Conservation (phyloP, 1,140 invertebrate genomes). For the Hycleus phaleratus region DNA sequence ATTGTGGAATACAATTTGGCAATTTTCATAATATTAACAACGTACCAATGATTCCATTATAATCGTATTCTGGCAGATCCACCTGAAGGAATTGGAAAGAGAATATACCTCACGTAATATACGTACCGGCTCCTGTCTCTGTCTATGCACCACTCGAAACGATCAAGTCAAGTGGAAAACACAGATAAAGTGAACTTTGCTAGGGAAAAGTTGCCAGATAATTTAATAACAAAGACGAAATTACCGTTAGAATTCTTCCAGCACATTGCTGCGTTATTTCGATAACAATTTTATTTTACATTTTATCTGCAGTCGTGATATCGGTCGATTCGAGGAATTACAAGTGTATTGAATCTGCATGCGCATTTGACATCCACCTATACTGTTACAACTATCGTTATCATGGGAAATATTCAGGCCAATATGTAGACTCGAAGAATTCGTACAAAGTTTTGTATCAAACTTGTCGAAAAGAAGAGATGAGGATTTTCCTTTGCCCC, state of each 20-base stretch:
- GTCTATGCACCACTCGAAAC: conserved; percentile 1
- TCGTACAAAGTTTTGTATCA: background rate
- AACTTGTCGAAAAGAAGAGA: too few species aligned
- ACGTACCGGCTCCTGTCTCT: too few species aligned
- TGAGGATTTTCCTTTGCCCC: too few species aligned
- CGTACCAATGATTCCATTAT: conserved; percentile 5
- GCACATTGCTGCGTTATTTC: conserved; percentile 36
- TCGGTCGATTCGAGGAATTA: too few species aligned
- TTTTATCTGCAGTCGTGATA: too few species aligned
- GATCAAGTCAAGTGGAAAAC: conserved; percentile 39
- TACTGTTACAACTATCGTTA: background rate
- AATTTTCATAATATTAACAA: background rate
- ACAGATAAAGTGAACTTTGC: conserved; percentile 39
- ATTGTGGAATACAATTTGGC: too few species aligned
- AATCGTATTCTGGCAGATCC: conserved; percentile 10
- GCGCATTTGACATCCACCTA: background rate
- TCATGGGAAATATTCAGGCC: background rate
- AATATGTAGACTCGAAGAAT: background rate
- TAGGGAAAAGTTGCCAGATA: conserved; percentile 40
- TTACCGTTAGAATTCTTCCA: conserved; percentile 35
- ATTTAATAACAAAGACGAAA: conserved; percentile 42
- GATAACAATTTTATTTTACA: conserved; percentile 26
- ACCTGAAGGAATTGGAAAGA: conserved; percentile 2
- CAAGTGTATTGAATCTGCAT: background rate
- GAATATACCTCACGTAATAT: too few species aligned